phyloP scores from a whole-genome alignment of 2,797 vertebrate species.

The Myotis vivesi region DNA sequence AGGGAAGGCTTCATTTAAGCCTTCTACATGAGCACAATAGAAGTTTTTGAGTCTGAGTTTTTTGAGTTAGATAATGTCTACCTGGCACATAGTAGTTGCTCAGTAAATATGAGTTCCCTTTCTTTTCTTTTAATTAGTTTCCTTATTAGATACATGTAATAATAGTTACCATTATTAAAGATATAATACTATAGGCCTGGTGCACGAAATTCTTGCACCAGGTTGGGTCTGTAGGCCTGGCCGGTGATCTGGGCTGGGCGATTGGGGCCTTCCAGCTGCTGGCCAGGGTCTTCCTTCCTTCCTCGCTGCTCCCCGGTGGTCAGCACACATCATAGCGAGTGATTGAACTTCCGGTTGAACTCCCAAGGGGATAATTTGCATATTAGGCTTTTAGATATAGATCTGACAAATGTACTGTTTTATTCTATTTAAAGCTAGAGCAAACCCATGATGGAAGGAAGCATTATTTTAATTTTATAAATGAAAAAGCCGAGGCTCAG shows the following conservation, averaged over 20 bases:
- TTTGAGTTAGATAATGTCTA: background rate
- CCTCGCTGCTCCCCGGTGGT: too few species aligned
- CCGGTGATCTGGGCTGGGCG: too few species aligned
- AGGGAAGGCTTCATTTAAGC: background rate
- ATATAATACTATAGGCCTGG: background rate
- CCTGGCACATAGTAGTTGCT: background rate
- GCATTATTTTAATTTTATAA: constrained; percentile 5
- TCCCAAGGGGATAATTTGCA: too few species aligned
- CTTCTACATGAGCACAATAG: background rate
- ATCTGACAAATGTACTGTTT: background rate
- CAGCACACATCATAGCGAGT: too few species aligned
- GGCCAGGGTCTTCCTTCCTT: too few species aligned
- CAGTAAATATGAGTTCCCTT: constrained; percentile 6
- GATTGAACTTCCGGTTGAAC: too few species aligned
- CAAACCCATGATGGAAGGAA: background rate
- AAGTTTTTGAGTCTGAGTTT: background rate
- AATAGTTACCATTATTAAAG: background rate
- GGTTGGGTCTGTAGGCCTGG: too few species aligned
- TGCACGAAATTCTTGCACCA: too few species aligned
- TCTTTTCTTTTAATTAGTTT: constrained; percentile 2
- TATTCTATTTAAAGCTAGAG: background rate
- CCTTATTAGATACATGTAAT: background rate
- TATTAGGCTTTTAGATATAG: too few species aligned
- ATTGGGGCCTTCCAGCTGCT: too few species aligned
- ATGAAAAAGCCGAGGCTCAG: too few species aligned